Percentiles rank a stretch among this genome's conserved stretches.
These are phyloP conservation scores for Machimus atricapillus DNA, from an alignment of 2,888 invertebrate species.

Conservation along the genomic window DNA sequence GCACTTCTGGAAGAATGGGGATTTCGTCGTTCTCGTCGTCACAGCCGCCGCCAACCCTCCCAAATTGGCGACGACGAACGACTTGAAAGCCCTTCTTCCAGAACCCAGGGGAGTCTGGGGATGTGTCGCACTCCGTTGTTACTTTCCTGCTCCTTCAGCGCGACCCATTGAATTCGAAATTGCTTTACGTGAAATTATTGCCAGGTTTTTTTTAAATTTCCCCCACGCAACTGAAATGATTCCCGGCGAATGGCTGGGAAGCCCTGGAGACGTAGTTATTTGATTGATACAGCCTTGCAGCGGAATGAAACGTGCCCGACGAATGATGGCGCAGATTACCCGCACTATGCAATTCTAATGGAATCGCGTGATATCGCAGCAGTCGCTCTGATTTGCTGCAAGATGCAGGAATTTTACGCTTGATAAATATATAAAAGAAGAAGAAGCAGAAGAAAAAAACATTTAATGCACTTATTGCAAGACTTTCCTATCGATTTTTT, in stretches of 20 bases:
- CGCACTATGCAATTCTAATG: background rate
- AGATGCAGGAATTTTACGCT: background rate
- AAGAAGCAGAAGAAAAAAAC: too few relatives aligned
- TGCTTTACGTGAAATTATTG: background rate
- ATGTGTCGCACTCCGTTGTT: background rate
- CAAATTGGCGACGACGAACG: background rate
- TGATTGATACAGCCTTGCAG: background rate
- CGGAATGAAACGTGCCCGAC: background rate
- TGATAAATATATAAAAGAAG: background rate
- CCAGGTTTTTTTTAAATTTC: background rate
- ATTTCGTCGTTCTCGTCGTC: background rate
- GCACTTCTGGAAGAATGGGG: background rate
- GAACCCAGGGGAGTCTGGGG: background rate
- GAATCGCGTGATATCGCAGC: background rate
- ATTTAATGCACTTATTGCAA: too few relatives aligned
- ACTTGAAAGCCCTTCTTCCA: background rate
- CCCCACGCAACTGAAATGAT: background rate
- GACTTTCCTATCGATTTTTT: too few relatives aligned
- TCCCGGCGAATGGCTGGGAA: background rate
- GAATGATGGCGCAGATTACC: background rate
- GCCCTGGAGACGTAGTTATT: background rate
- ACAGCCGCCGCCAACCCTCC: background rate
- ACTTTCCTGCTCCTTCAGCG: background rate
- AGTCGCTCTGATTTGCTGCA: background rate
- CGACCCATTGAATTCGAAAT: background rate